These are phyloP conservation scores for Xiphorhynchus erythropygius DNA, from an alignment of 2,797 vertebrate genomes.

Conservation along the genomic window DNA sequence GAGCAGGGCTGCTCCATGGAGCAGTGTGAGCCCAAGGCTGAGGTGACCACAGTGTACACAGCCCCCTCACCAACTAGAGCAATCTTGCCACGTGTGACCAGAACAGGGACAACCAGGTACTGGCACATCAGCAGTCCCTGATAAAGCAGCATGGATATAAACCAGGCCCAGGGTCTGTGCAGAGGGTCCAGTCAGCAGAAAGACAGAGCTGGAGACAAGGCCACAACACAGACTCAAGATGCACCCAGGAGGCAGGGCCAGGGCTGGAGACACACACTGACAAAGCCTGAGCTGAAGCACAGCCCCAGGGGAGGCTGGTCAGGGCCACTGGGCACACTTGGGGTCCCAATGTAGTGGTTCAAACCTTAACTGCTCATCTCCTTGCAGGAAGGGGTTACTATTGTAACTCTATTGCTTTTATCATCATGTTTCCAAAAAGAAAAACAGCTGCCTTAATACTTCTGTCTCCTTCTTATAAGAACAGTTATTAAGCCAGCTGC, in stretches of 20 bases:
- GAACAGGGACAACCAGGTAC: background rate
- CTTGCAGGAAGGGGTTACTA: background rate
- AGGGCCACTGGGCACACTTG: rapidly evolving
- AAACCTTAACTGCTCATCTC: background rate
- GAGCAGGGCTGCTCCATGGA: background rate
- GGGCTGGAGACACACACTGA: background rate
- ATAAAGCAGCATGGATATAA: background rate
- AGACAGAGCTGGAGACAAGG: background rate
- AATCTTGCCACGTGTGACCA: rapidly evolving
- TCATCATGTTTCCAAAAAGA: slow-evolving; percentile 3
- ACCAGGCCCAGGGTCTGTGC: background rate
- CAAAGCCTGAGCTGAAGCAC: background rate
- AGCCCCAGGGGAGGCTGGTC: background rate
- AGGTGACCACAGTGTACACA: background rate
- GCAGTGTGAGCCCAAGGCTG: rapidly evolving
- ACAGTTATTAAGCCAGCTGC: slow-evolving; percentile 29
- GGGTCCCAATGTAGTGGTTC: rapidly evolving
- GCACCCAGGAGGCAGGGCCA: background rate
- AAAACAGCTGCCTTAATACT: slow-evolving; percentile 27
- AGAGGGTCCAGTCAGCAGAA: background rate
- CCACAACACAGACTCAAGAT: too few relatives aligned
- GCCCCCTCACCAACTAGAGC: background rate
- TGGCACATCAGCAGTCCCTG: background rate
- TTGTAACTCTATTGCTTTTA: slow-evolving; percentile 27
- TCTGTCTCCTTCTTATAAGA: background rate